A percentile compares a stretch with the other conserved stretches of the same genome.
phyloP scores from a whole-genome alignment of 2,888 invertebrate species.

The Chironomus tentans region DNA sequence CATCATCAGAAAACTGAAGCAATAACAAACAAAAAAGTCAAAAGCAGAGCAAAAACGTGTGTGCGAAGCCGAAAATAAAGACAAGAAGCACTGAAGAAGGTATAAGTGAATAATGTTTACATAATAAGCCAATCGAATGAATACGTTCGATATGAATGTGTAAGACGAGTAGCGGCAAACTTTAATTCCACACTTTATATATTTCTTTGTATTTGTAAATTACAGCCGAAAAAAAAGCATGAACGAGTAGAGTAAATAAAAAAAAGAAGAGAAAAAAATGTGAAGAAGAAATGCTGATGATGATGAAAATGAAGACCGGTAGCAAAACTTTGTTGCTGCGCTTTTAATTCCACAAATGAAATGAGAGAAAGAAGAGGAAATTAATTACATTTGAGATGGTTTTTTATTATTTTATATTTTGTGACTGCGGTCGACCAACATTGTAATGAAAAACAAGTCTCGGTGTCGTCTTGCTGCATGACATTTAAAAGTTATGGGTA shows the following conservation, averaged over 20 bases:
- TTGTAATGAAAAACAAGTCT: too few relatives aligned
- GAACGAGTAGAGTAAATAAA: background rate
- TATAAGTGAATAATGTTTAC: background rate
- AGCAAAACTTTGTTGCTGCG: background rate
- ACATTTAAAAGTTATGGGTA: too few relatives aligned
- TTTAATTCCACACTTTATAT: background rate
- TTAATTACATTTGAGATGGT: background rate
- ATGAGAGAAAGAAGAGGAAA: background rate
- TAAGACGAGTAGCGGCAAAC: constrained; percentile 14
- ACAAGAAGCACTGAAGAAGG: too few relatives aligned
- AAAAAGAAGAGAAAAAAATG: background rate
- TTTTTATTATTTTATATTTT: background rate
- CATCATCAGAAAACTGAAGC: background rate
- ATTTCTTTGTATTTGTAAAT: background rate
- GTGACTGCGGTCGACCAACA: background rate
- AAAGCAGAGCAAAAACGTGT: too few relatives aligned
- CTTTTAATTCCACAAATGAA: too few relatives aligned
- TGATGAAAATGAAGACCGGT: background rate
- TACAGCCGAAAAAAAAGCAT: background rate
- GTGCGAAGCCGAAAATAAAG: too few relatives aligned
- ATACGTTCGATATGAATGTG: background rate
- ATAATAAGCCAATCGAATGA: background rate
- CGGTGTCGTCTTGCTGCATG: too few relatives aligned
- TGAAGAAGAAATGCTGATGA: background rate
- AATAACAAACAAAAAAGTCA: background rate